Evolutionary conservation across 2,888 invertebrate species (phyloP).

Genomic region (Tridacna gigas): DNA sequence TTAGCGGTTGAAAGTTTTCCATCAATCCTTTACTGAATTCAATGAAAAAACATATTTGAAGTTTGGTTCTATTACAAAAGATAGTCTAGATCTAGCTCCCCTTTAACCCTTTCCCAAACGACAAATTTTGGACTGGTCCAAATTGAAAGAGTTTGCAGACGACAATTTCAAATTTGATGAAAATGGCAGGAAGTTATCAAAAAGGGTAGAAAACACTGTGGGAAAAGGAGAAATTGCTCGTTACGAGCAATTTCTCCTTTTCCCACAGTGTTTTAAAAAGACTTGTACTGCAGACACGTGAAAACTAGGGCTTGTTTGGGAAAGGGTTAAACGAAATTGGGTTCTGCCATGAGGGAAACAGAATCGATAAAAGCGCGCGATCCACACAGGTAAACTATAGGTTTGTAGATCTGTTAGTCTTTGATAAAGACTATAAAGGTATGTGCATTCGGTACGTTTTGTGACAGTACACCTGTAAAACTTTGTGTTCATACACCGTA

Average conservation of each 20-base stretch:
- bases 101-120: too few species aligned
- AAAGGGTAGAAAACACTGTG: background rate
- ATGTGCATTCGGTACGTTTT: conserved; percentile 26
- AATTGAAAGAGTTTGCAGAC: too few species aligned
- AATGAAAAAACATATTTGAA: too few species aligned
- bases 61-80: too few species aligned
- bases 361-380: conserved; percentile 40
- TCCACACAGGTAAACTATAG: conserved; percentile 1
- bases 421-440: conserved; percentile 57
- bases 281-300: background rate
- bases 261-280: background rate
- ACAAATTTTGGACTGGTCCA: too few species aligned
- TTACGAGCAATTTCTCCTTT: background rate
- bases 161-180: too few species aligned
- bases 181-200: too few species aligned
- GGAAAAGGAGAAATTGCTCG: conserved; percentile 1
- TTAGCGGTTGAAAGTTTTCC: too few species aligned
- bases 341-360: too few species aligned
- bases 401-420: background rate
- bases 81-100: too few species aligned
- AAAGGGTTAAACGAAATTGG: background rate
- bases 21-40: too few species aligned
- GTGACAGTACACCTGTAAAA: conserved; percentile 61
- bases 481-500: conserved; percentile 53
- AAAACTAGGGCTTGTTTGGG: background rate